phyloP scores from a whole-genome alignment of 2,113 vertebrate species.

The Taxidea taxus region DNA sequence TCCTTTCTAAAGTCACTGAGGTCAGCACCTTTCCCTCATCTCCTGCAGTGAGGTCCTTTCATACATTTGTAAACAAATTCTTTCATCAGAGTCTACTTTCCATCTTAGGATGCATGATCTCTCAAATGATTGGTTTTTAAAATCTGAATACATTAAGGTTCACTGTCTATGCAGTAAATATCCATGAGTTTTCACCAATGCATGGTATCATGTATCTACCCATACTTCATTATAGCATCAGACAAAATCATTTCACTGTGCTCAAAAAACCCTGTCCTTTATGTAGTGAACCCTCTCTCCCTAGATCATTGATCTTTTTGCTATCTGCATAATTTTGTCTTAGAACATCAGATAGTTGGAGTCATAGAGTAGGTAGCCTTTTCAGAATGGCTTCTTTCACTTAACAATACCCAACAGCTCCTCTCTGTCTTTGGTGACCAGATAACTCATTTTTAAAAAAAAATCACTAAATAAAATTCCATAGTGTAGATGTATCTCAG shows the following conservation, averaged over 20 bases:
- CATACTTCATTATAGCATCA: not conserved
- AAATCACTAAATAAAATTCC: not conserved
- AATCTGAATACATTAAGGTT: not conserved
- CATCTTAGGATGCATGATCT: not conserved
- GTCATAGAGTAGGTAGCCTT: not conserved
- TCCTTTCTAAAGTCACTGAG: not conserved
- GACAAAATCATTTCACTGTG: not conserved
- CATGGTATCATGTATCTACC: not conserved
- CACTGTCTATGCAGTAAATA: not conserved
- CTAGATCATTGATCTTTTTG: not conserved
- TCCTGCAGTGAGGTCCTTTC: not conserved
- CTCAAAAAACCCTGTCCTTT: not conserved
- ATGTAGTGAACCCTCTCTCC: not conserved
- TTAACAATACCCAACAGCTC: not conserved
- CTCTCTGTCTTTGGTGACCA: not conserved
- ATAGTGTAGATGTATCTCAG: not conserved
- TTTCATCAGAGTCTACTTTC: not conserved
- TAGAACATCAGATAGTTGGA: not conserved
- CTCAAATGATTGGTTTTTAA: not conserved
- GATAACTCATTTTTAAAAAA: not conserved
- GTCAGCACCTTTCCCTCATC: not conserved
- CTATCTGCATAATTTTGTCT: not conserved
- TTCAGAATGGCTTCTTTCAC: not conserved
- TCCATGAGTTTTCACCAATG: not conserved
- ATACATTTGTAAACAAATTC: not conserved